Conservation (phyloP, 2,113 vertebrate genomes). For the Hemibates koningsi region DNA sequence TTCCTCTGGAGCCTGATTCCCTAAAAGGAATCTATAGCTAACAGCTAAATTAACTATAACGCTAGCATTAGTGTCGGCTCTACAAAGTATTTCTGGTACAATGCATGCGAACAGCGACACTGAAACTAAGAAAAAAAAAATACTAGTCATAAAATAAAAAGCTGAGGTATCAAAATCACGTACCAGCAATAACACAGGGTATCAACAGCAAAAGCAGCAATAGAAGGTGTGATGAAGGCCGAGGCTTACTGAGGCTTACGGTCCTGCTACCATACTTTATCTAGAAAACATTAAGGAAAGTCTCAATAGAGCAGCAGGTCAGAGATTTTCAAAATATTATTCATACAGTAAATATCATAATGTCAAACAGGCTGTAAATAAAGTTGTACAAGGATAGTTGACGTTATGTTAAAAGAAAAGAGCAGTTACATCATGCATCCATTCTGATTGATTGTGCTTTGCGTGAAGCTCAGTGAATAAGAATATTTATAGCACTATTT, state of each 20-base stretch:
- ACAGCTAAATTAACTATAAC: background rate
- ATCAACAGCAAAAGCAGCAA: background rate
- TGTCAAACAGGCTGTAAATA: background rate
- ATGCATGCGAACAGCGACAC: background rate
- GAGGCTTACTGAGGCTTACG: background rate
- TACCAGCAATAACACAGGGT: background rate
- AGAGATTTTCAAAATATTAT: background rate
- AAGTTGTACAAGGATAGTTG: background rate
- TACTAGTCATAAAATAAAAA: background rate
- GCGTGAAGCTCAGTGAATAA: background rate
- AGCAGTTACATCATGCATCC: background rate
- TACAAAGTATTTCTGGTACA: background rate
- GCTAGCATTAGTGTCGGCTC: background rate
- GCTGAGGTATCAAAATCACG: background rate
- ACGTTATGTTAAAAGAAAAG: background rate
- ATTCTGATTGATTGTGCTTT: background rate
- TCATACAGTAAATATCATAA: background rate
- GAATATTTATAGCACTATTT: background rate
- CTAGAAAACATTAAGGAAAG: constrained; percentile 52
- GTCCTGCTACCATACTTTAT: constrained; percentile 72
- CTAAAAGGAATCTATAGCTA: background rate
- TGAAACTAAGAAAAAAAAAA: background rate
- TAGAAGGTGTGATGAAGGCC: background rate
- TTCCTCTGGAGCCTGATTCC: background rate
- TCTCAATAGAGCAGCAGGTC: background rate